Evolutionary conservation across 2,888 invertebrate species (phyloP), one percentile per base, ranked within the genome.

Genomic region (Tenthredo livida): DNA sequence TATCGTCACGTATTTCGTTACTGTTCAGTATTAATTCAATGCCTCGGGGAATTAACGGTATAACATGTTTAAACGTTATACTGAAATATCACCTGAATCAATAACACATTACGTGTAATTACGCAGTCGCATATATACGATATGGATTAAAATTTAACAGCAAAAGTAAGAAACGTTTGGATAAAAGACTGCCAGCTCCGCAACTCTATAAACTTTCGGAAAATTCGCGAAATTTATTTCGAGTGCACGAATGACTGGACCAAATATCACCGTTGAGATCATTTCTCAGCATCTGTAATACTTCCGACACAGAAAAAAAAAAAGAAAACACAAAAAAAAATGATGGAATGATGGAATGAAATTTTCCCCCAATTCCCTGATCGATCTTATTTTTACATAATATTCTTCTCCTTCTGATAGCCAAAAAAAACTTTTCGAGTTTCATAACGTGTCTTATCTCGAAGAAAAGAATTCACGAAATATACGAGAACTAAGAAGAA

Each of bases 21-120:
- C 29, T 33, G 58, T 15, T 21, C 40, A 10, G 21, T 78, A 58
- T n/a, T 58, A 78, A 78, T 58, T 37, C 37, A 50, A 33, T 25
- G 61, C 80, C 65, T 61, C 80, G 21, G 80, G 40, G 61, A 25
- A 65, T 80, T 40, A 80, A 65, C 29, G 61, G 80, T 80, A 43
- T 65, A n/a, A n/a, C n/a, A 43, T 80, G 29, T 29, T 65, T 21
- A 54, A 80, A 80, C 65, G 61, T 40, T 80, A 37, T 21, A 40
- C 21, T 65, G 61, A 40, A 43, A 65, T 61, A 80, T 65, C 15
- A 80, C 61, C 15, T 61, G 61, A 43, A 43, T 61, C 43, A 80
- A 80, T 80, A 80, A 33, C 61, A 17, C 54, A 80, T 80, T 65
- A 80, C 43, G 12, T 65, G 21, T 80, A 61, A 80, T 80, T 65